These are phyloP conservation scores for Chaetura pelagica DNA, from an alignment of 2,113 vertebrate genomes.

Conservation along the genomic window DNA sequence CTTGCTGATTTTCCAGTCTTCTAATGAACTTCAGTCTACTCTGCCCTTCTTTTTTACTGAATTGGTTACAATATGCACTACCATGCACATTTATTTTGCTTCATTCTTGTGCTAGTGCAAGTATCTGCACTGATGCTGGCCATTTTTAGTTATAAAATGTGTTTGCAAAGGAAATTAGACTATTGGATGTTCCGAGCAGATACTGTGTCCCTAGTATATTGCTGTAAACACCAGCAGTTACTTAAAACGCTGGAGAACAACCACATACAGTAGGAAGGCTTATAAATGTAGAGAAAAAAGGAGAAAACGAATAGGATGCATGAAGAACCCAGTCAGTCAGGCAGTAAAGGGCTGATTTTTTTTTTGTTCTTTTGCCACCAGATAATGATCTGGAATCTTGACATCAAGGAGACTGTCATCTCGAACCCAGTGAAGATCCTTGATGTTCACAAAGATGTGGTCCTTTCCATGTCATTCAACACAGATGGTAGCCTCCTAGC, in stretches of 20 bases:
- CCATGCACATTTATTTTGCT: background rate
- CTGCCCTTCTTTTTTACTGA: background rate
- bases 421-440: conserved; percentile 84
- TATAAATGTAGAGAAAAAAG: background rate
- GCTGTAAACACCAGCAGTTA: background rate
- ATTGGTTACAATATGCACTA: background rate
- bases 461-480: conserved; percentile 95
- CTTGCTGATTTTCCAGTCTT: background rate
- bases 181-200: background rate
- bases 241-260: background rate
- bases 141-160: background rate
- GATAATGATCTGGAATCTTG: conserved; percentile 95
- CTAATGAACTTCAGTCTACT: background rate
- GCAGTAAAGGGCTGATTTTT: background rate
- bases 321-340: background rate
- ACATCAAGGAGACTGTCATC: conserved; percentile 78
- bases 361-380: conserved; percentile 33
- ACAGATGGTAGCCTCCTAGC: conserved; percentile 88
- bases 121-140: background rate
- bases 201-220: background rate
- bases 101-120: background rate
- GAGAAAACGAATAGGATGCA: background rate
- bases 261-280: background rate
- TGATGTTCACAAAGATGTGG: conserved; percentile 83
- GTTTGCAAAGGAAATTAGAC: background rate